Evolutionary conservation across 1,140 invertebrate species (phyloP).

Genomic region (Drosophila bocqueti): DNA sequence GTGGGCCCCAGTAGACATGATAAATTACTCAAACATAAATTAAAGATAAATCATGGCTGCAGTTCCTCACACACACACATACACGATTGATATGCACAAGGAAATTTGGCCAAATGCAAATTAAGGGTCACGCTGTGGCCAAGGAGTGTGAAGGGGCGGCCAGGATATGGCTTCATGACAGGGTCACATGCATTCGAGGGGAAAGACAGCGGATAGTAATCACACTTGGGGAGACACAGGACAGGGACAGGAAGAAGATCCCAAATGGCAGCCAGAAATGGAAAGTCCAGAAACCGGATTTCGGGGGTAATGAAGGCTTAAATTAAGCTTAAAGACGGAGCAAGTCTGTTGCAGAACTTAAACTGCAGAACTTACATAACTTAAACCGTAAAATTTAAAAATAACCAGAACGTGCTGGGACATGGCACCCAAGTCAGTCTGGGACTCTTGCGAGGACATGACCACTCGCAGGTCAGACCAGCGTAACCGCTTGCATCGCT

Average conservation of each 20-base stretch:
- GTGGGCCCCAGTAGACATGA: conserved; percentile 57
- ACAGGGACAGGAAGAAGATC: conserved; percentile 12
- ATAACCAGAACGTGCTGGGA: conserved; percentile 30
- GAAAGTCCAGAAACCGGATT: conserved; percentile 2
- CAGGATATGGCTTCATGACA: conserved; percentile 5
- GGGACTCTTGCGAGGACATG: background rate
- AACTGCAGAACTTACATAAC: background rate
- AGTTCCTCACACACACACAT: conserved; percentile 32
- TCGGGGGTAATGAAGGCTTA: background rate
- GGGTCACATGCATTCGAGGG: conserved; percentile 22
- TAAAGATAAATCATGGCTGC: conserved; percentile 72
- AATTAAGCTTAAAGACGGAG: background rate
- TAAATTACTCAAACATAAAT: conserved; percentile 79
- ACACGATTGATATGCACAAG: conserved; percentile 51
- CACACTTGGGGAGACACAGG: conserved; percentile 17
- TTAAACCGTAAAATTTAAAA: background rate
- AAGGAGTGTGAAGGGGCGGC: background rate
- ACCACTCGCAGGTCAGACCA: conserved; percentile 11
- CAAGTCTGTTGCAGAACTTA: background rate
- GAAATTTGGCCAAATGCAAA: conserved; percentile 46
- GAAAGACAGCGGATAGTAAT: conserved; percentile 53
- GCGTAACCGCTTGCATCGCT: conserved; percentile 41
- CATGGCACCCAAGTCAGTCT: background rate
- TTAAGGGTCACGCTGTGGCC: conserved; percentile 14
- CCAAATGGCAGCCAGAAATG: conserved; percentile 12